phyloP scores from a whole-genome alignment of 2,797 vertebrate genomes.

The Pagetopsis macropterus region DNA sequence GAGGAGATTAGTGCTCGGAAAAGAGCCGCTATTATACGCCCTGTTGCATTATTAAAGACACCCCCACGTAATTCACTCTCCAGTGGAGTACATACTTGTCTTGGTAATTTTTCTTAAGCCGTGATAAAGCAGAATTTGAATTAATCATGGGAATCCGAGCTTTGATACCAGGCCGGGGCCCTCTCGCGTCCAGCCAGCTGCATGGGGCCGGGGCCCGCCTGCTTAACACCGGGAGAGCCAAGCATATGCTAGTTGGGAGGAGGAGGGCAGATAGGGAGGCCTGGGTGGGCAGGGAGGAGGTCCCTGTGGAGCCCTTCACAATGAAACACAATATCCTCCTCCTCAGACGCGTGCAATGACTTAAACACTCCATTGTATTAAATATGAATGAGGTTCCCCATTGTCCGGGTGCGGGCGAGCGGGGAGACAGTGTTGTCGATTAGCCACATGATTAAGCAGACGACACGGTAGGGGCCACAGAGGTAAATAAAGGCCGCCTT shows the following conservation, averaged over 20 bases:
- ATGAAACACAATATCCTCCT: conserved; percentile 89
- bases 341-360: conserved; percentile 90
- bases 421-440: conserved; percentile 88
- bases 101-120: conserved; percentile 84
- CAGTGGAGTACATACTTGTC: conserved; percentile 86
- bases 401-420: conserved; percentile 87
- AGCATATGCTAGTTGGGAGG: conserved; percentile 92
- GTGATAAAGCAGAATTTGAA: conserved; percentile 85
- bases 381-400: conserved; percentile 93
- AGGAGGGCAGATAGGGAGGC: conserved; percentile 75
- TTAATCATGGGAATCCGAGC: conserved; percentile 88
- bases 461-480: conserved; percentile 91
- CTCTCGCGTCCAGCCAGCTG: conserved; percentile 87
- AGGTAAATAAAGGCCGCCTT: conserved; percentile 97
- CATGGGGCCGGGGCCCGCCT: conserved; percentile 78
- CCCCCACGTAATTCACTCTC: conserved; percentile 81
- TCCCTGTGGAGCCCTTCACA: conserved; percentile 88
- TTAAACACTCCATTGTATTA: conserved; percentile 97
- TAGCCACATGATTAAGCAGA: conserved; percentile 98
- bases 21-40: conserved; percentile 76
- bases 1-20: conserved; percentile 76
- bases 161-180: conserved; percentile 78
- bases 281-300: conserved; percentile 80
- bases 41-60: conserved; percentile 85
- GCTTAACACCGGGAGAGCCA: conserved; percentile 85